Conservation (phyloP, 2,113 vertebrate genomes). For the Anhinga anhinga region DNA sequence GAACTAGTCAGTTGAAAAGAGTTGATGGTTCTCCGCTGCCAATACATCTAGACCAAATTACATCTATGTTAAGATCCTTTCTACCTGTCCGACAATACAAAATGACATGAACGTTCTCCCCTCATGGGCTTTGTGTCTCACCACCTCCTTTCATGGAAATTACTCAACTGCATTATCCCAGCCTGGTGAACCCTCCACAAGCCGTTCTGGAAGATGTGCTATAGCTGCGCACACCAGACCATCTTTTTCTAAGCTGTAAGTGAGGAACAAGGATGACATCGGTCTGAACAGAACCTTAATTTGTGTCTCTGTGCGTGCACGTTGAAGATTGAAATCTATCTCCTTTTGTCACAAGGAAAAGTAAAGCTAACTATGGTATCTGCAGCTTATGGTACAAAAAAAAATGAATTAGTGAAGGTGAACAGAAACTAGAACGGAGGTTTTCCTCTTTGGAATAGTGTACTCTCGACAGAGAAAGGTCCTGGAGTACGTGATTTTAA, state of each 20-base stretch:
- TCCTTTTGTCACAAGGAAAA: background rate
- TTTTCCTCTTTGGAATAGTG: background rate
- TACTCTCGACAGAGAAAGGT: background rate
- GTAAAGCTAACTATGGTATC: background rate
- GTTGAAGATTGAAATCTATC: background rate
- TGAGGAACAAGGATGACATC: background rate
- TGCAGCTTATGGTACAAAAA: too few species aligned
- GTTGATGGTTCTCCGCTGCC: background rate
- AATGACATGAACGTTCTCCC: background rate
- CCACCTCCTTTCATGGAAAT: background rate
- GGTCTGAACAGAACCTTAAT: background rate
- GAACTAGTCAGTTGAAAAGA: background rate
- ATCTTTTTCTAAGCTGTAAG: background rate
- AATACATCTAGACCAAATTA: background rate
- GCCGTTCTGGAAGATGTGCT: accelerated
- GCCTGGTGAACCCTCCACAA: background rate
- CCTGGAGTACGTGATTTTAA: background rate
- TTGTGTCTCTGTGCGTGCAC: background rate
- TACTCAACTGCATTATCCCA: too few species aligned
- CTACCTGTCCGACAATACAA: background rate
- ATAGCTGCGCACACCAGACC: too few species aligned
- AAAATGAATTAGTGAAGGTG: accelerated
- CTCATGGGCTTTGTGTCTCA: background rate
- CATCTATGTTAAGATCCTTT: background rate
- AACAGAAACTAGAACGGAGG: background rate